These are phyloP conservation scores for Calvadosia cruxmelitensis DNA, from an alignment of 30 jellyfish, hydroid and myxozoan genomes.

Conservation along the genomic window DNA sequence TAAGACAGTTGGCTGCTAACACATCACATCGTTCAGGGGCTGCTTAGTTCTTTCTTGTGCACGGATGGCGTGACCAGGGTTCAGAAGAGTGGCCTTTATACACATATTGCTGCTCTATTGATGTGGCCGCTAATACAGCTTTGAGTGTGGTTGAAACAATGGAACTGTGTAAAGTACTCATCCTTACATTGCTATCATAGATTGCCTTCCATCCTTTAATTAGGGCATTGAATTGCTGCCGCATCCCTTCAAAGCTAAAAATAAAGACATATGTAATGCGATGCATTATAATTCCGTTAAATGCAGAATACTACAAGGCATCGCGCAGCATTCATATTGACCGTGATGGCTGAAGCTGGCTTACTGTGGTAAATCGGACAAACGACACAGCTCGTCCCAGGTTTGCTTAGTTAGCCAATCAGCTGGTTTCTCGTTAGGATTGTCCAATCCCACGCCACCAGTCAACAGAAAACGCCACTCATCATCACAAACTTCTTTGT, in stretches of 20 bases:
- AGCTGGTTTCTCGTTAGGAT: slow-evolving; percentile 71
- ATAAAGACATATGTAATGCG: not conserved
- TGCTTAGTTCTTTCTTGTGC: no score
- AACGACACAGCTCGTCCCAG: slow-evolving; percentile 85
- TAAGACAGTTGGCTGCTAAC: no score
- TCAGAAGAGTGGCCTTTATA: no score
- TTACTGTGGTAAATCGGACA: slow-evolving; percentile 65
- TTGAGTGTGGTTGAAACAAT: not conserved
- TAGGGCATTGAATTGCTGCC: slow-evolving; percentile 41
- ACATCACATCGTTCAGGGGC: no score
- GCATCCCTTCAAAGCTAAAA: slow-evolving; percentile 32
- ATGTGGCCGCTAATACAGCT: no score
- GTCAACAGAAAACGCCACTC: slow-evolving; percentile 90
- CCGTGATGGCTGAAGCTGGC: not conserved
- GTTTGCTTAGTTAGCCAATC: slow-evolving; percentile 85
- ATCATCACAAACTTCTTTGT: slow-evolving; percentile 39
- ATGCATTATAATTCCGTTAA: no score
- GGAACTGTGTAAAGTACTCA: not conserved
- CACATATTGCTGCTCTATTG: no score
- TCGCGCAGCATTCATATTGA: not conserved
- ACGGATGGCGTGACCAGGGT: no score
- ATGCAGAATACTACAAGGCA: no score
- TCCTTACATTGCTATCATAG: slow-evolving; percentile 83
- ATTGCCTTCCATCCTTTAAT: slow-evolving; percentile 79
- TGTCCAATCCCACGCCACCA: slow-evolving; percentile 96